These are phyloP conservation scores for Parnassius glacialis DNA, from an alignment of 2,888 invertebrate genomes.

Conservation along the genomic window DNA sequence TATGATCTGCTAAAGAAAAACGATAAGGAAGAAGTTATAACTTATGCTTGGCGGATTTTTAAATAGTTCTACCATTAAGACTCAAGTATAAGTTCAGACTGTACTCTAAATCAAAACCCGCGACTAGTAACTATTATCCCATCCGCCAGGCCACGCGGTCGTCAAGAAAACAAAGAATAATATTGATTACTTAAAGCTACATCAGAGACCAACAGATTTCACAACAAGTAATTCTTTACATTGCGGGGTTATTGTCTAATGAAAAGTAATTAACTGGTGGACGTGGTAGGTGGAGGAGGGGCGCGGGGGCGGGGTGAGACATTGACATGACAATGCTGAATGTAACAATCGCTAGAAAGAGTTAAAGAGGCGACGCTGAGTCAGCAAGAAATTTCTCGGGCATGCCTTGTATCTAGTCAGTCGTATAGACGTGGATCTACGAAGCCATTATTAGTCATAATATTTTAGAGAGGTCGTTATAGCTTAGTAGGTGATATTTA, in stretches of 20 bases:
- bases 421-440: constrained; percentile 33
- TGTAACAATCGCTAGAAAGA: constrained; percentile 74
- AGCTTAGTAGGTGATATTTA: no score
- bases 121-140: no score
- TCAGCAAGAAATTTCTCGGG: constrained; percentile 66
- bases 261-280: constrained; percentile 76
- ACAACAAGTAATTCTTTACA: constrained; percentile 44
- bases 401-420: constrained; percentile 61
- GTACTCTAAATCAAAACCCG: no score
- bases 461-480: no score
- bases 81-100: no score
- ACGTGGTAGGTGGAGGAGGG: constrained; percentile 30
- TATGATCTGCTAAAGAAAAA: no score
- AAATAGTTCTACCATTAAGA: no score
- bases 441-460: constrained; percentile 27
- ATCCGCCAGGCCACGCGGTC: no score
- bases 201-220: constrained; percentile 33
- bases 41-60: no score
- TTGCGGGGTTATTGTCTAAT: constrained; percentile 69
- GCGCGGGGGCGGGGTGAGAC: constrained; percentile 39
- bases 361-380: constrained; percentile 75
- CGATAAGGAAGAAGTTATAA: no score
- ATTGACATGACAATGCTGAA: constrained; percentile 74
- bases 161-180: no score
- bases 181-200: background rate